Evolutionary conservation across 2,888 invertebrate genomes (phyloP), one percentile per base, ranked within the genome.

Genomic region (Platycnemis pennipes): DNA sequence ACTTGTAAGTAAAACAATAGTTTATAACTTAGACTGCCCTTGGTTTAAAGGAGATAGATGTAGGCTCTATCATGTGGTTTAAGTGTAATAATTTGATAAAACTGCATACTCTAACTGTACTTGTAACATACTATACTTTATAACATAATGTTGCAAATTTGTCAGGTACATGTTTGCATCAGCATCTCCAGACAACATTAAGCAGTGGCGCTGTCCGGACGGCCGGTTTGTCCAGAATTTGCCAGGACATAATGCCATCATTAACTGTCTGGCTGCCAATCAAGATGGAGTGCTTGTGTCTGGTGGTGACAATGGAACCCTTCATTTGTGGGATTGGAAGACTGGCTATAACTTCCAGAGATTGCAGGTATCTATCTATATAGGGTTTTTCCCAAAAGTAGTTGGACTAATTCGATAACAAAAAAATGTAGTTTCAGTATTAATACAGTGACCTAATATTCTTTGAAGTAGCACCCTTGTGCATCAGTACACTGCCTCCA

Each of bases 271-370:
- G 96, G 99, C 99, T 0, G 98, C 99, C 11, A 99, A 99, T 97
- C 97, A 98, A 0, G 99, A 99, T 96, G 99, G 99, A 0, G 99
- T 99, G 22, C 97, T 99, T 5, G 99, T 99, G 2, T 99, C 99
- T 8, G 99, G 99, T 5, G 99, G 99, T 44, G 99, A 99, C 96
- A 99, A 99, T 96, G 99, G 99, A 0, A 99, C 99, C 0, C 97
- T 99, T 97, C 98, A 98, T 96, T 98, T 99, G 96, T 99, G 99
- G 99, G 99, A 99, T 96, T 99, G 99, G 99, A 97, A 99, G 96
- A 99, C 99, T 0, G 99, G 99, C 0, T 99, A 99, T 96, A 99
- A 99, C 97, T 99, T 99, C 97, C 99, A 99, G 96, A 97, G 99
- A 94, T 97, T 98, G 95, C 98, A 98, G 97, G 98, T 97, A 94